These are phyloP conservation scores for Acipenser oxyrinchus DNA, from an alignment of 2,797 vertebrate genomes.

Conservation along the genomic window DNA sequence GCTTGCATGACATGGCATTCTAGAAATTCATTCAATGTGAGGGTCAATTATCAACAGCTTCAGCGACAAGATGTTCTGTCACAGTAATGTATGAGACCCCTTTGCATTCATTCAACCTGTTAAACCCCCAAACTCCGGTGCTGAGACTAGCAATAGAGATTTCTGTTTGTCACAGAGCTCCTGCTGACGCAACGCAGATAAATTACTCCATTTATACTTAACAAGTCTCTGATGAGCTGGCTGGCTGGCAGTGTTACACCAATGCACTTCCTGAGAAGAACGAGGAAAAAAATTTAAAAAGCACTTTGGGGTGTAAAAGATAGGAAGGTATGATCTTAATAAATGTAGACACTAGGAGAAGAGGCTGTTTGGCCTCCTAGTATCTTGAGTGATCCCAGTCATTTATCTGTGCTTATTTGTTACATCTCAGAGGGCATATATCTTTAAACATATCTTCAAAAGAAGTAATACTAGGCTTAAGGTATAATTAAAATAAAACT, in stretches of 20 bases:
- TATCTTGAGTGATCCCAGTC: conserved; percentile 13
- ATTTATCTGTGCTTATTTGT: background rate
- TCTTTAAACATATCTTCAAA: no score
- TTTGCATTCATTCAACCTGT: background rate
- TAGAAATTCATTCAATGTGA: conserved; percentile 34
- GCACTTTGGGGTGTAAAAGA: no score
- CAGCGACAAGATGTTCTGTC: conserved; percentile 41
- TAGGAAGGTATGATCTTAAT: no score
- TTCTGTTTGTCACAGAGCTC: background rate
- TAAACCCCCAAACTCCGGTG: background rate
- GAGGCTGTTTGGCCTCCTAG: background rate
- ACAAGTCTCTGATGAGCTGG: background rate
- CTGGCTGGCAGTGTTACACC: background rate
- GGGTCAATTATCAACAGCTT: conserved; percentile 51
- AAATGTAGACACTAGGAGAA: no score
- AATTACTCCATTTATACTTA: background rate
- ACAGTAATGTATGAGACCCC: conserved; percentile 32
- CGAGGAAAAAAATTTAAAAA: no score
- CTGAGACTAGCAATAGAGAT: background rate
- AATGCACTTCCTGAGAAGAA: background rate
- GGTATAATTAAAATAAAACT: no score
- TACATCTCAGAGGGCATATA: no score
- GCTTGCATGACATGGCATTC: background rate
- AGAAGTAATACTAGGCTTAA: no score
- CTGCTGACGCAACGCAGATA: background rate